Conservation (phyloP, 2,888 invertebrate genomes). For the Polia nebulosa region DNA sequence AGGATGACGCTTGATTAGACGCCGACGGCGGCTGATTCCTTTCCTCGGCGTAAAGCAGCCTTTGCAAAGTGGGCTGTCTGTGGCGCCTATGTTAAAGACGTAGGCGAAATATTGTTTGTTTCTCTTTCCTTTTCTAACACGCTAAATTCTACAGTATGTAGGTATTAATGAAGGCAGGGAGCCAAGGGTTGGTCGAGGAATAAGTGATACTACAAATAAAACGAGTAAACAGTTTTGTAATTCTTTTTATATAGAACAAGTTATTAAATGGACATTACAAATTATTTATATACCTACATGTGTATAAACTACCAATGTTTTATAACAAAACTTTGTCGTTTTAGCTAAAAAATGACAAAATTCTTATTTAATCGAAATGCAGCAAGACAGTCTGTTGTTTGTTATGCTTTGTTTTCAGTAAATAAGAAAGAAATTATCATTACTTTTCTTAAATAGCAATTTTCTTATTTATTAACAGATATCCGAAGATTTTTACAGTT, state of each 20-base stretch:
- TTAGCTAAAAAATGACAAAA: slow-evolving; percentile 86
- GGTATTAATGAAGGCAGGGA: too few species aligned
- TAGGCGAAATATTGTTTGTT: too few species aligned
- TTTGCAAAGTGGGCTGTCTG: too few species aligned
- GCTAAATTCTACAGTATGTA: background rate
- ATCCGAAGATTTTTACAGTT: too few species aligned
- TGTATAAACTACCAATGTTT: slow-evolving; percentile 56
- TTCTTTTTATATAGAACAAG: slow-evolving; percentile 65
- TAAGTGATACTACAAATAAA: slow-evolving; percentile 49
- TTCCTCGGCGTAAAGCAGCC: too few species aligned
- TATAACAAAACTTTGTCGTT: slow-evolving; percentile 82
- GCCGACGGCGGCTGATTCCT: too few species aligned
- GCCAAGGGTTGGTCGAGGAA: too few species aligned
- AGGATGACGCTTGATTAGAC: too few species aligned
- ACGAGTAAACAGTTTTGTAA: slow-evolving; percentile 59
- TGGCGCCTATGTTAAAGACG: too few species aligned
- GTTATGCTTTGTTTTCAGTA: background rate
- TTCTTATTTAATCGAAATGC: slow-evolving; percentile 65
- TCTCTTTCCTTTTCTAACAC: background rate
- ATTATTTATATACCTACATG: slow-evolving; percentile 55
- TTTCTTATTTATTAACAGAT: too few species aligned
- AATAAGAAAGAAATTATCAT: background rate
- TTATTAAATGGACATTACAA: slow-evolving; percentile 67
- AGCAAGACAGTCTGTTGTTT: slow-evolving; percentile 30
- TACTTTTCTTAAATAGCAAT: background rate